Base-by-base conservation (phyloP, 2,113 vertebrate genomes). In the Chamaea fasciata region DNA sequence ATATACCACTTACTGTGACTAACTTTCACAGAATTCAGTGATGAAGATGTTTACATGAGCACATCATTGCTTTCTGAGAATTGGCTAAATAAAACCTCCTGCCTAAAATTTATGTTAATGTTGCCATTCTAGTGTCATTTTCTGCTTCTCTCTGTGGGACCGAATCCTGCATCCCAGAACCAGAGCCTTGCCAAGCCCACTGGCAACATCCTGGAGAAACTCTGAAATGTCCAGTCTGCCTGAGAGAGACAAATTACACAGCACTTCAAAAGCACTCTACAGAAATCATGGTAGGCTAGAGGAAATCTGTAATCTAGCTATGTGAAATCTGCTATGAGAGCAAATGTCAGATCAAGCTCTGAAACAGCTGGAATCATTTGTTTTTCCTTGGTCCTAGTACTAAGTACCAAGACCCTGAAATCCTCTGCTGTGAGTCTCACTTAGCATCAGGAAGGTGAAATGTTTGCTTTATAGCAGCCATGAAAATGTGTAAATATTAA, bases 161-260 rank as follows among this genome's bases (percentile, higher is more conserved):
- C 0, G 0, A 92, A 39, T 22, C 35, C 63, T 73, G 50, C 16
- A n/a, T 75, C 52, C 23, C 2, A 2, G 75, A 85, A 49, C 11
- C 37, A 39, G 37, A 44, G 37, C 17, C 22, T 90, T 83, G 23
- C 44, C 22, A 55, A 71, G 33, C 11, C 39, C 71, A 15, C 49
- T 75, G 56, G 26, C 24, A 78, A 42, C 11, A 18, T 22, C 21
- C 13, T 28, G 65, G 57, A 67, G 19, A 44, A 83, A 79, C 19
- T 64, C 73, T 47, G 37, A 63, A 79, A 62, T 31, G 20, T 10
- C n/a, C 47, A 55, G 22, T 49, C 46, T 70, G 33, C 24, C 20
- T 27, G 37, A 35, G 55, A 57, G 50, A 74, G 28, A 46, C 21
- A 77, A 46, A 57, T 19, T 22, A 78, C 19, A 22, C 37, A 88